These are phyloP conservation scores for Scelioninae gen. 1 DNA, from an alignment of 2,888 invertebrate species.

Conservation along the genomic window DNA sequence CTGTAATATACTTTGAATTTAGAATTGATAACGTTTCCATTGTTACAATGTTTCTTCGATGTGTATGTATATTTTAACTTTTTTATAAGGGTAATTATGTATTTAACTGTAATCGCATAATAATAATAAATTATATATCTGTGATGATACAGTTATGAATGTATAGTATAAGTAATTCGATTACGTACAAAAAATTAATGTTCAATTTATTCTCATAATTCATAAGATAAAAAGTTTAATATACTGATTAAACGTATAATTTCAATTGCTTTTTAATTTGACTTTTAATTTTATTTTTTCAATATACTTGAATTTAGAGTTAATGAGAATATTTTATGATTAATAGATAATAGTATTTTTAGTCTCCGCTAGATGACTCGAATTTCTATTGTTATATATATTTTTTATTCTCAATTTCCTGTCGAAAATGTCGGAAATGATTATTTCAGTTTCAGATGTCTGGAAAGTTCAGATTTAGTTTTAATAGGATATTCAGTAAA, in stretches of 20 bases:
- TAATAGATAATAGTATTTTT: no score
- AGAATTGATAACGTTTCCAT: neutral
- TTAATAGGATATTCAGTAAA: no score
- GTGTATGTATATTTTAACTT: neutral
- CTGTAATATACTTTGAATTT: neutral
- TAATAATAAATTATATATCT: neutral
- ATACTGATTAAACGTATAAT: neutral
- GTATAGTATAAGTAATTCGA: neutral
- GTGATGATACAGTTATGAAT: neutral
- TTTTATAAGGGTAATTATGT: neutral
- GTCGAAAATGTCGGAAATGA: no score
- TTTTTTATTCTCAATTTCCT: no score
- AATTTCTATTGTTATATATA: no score
- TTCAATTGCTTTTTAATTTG: neutral
- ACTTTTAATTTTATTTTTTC: no score
- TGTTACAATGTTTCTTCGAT: neutral
- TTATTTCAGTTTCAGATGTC: no score
- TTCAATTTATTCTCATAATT: neutral
- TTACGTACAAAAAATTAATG: neutral
- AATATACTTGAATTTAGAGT: no score
- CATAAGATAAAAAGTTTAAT: neutral
- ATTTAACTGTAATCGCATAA: slow-evolving; percentile 1
- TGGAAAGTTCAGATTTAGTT: no score
- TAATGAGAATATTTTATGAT: no score
- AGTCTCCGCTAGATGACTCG: no score